Evolutionary conservation across 2,113 vertebrate species (phyloP).

Genomic region (Siniperca chuatsi): DNA sequence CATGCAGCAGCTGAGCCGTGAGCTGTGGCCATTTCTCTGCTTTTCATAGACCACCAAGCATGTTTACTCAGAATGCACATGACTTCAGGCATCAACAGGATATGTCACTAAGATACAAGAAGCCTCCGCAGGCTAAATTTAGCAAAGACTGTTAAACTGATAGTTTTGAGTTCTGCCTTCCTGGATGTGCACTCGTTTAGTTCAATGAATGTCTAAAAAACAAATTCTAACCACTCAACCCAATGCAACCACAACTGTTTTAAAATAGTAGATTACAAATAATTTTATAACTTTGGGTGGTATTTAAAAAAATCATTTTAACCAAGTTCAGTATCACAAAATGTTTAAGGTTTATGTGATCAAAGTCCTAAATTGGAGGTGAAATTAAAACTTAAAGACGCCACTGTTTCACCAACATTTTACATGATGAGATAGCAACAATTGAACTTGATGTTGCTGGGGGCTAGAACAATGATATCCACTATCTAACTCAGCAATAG

Average conservation of each 20-base stretch:
- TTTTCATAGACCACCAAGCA: conserved; percentile 29
- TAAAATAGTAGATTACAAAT: not conserved
- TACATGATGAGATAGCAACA: not conserved
- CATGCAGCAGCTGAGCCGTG: not conserved
- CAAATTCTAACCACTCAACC: not conserved
- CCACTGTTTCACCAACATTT: not conserved
- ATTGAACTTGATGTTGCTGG: not conserved
- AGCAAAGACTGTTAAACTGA: not conserved
- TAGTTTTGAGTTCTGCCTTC: conserved; percentile 1
- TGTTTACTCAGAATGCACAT: conserved; percentile 43
- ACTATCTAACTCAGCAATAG: not conserved
- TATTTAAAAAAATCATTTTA: not conserved
- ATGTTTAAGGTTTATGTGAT: not conserved
- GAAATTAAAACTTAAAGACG: not conserved
- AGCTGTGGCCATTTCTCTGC: conserved; percentile 36
- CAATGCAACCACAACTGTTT: not conserved
- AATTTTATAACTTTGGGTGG: not conserved
- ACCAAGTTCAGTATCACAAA: not conserved
- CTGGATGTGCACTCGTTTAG: not conserved
- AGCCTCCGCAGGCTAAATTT: conserved; percentile 26
- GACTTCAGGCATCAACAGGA: conserved; percentile 58
- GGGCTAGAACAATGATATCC: not conserved
- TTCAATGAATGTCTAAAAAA: not conserved
- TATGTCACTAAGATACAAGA: conserved; percentile 13
- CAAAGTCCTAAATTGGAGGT: not conserved